Base-by-base conservation (phyloP, 2,888 invertebrate genomes). In the Agrochola lychnidis region DNA sequence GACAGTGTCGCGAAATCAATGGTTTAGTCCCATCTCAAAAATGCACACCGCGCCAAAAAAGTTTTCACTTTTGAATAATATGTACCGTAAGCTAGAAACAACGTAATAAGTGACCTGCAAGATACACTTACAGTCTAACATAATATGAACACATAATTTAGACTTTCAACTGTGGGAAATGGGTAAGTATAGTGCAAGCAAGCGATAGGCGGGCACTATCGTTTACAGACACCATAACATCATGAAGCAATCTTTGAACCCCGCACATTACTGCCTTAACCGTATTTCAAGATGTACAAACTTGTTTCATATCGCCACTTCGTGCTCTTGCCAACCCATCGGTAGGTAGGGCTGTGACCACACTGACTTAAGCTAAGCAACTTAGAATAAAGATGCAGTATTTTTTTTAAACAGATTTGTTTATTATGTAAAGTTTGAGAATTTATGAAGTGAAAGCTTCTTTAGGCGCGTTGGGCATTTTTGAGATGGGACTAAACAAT, bases 131-230 rank as follows among this genome's bases (percentile, higher is more conserved):
- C 36, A 67, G 45, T 45, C 14, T 19, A 61, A 51, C 45, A 59
- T 75, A 80, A 84, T 68, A 71, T 76, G 68, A 80, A 40, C 30
- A 40, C 48, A 71, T 69, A 57, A 84, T 76, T 80, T 61, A 56
- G 48, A 75, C 70, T 84, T 84, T 80, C 80, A 45, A 82, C 84
- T 68, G 81, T 84, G 81, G 68, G 84, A 84, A 84, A 82, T 81
- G 56, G 63, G 51, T 84, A 84, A 82, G 7, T 81, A 84, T 69
- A 82, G 68, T 45, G 42, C 70, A 42, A 45, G 59, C 59, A 64
- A 80, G 68, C 40, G 81, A 69, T 69, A 71, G 82, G 82, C 70
- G 82, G 76, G 22, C 4, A 75, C 76, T 64, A 76, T 66, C 82
- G 70, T 57, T 84, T 84, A 61, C 56, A 64, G 62, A 70, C 51